Evolutionary conservation across 2,797 vertebrate species (phyloP).

Genomic region (Morus bassanus): DNA sequence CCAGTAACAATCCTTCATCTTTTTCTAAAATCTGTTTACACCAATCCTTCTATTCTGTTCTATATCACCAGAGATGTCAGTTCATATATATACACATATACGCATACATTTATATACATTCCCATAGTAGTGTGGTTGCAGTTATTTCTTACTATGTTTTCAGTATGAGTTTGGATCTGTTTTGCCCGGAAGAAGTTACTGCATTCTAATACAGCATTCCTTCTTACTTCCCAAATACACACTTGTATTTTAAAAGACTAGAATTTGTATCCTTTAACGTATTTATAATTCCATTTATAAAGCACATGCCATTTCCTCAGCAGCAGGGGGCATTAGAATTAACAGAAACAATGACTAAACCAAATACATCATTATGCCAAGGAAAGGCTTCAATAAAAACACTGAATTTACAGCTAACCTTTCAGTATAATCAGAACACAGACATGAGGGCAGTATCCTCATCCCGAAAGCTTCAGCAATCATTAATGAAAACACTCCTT

Average conservation of each 20-base stretch:
- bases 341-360: conserved; percentile 50
- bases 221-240: neutral
- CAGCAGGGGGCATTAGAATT: conserved; percentile 58
- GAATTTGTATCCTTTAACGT: neutral
- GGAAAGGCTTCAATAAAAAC: conserved; percentile 25
- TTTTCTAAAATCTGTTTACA: neutral
- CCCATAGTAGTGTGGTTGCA: neutral
- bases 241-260: conserved; percentile 7
- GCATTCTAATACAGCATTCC: neutral
- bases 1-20: neutral
- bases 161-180: neutral
- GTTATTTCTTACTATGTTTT: neutral
- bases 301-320: conserved; percentile 32
- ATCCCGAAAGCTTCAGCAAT: conserved; percentile 1
- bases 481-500: neutral
- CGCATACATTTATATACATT: neutral
- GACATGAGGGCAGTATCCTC: neutral
- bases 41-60: neutral
- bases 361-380: neutral
- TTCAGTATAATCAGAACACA: conserved; percentile 10
- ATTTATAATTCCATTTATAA: conserved; percentile 23
- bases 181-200: neutral
- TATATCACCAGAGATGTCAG: neutral
- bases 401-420: conserved; percentile 8
- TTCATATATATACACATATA: neutral